phyloP scores from a whole-genome alignment of 2,113 vertebrate species.

The Orycteropus afer region DNA sequence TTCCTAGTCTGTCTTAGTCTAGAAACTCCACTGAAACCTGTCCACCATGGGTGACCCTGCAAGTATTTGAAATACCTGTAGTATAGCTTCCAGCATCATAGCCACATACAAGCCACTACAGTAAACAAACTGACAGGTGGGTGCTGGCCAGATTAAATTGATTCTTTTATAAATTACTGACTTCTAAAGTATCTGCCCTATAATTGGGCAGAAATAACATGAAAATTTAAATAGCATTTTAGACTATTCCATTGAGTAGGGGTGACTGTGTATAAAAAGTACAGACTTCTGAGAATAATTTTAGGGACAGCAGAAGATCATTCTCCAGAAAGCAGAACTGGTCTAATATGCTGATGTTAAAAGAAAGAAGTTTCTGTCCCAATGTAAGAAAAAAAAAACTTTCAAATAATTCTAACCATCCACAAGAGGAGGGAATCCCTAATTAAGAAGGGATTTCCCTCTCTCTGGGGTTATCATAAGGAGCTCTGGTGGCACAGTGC shows the following conservation, averaged over 20 bases:
- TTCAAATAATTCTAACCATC: neutral
- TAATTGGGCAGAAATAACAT: neutral
- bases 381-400: neutral
- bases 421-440: neutral
- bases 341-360: neutral
- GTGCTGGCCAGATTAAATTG: neutral
- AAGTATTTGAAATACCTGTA: neutral
- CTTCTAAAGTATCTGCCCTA: neutral
- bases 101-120: neutral
- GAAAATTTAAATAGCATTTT: neutral
- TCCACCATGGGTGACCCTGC: neutral
- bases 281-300: neutral
- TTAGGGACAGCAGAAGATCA: neutral
- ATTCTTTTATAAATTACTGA: neutral
- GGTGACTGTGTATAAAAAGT: neutral
- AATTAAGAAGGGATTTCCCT: neutral
- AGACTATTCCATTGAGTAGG: neutral
- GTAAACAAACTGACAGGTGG: neutral
- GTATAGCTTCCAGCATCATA: neutral
- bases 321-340: neutral
- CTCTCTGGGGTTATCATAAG: neutral
- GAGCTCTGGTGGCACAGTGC: too few relatives aligned
- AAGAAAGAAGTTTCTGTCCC: neutral
- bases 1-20: neutral
- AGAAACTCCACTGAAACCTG: neutral